phyloP scores from a whole-genome alignment of 2,113 vertebrate genomes.

The Rhodinocichla rosea region DNA sequence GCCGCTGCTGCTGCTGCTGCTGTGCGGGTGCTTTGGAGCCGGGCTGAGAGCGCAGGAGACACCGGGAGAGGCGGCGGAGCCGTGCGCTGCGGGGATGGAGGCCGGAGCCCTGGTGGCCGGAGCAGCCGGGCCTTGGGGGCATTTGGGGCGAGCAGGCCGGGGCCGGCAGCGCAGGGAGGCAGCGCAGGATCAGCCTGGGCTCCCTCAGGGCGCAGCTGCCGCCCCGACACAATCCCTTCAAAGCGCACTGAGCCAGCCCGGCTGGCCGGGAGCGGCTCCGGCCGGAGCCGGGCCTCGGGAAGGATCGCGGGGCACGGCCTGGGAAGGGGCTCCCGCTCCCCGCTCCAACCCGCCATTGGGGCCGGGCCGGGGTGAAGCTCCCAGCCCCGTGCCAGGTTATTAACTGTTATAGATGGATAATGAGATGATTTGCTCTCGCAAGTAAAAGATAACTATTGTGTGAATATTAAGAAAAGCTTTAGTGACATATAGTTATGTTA shows the following conservation, averaged over 20 bases:
- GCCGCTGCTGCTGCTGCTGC: neutral
- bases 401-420: no score
- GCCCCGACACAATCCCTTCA: neutral
- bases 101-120: neutral
- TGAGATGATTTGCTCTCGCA: no score
- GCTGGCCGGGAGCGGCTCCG: fast-evolving
- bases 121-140: neutral
- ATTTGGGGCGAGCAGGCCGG: neutral
- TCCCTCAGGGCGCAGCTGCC: neutral
- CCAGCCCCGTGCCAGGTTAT: fast-evolving
- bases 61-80: fast-evolving
- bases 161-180: neutral
- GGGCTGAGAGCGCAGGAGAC: neutral
- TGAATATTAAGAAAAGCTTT: no score
- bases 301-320: neutral
- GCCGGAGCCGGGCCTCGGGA: neutral
- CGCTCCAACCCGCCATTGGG: fast-evolving
- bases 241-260: neutral
- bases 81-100: neutral
- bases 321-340: neutral
- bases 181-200: neutral
- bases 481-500: no score
- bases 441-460: no score
- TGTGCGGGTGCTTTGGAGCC: neutral
- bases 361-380: fast-evolving